phyloP scores from a whole-genome alignment of 2,797 vertebrate genomes.

The Acanthornis magna region DNA sequence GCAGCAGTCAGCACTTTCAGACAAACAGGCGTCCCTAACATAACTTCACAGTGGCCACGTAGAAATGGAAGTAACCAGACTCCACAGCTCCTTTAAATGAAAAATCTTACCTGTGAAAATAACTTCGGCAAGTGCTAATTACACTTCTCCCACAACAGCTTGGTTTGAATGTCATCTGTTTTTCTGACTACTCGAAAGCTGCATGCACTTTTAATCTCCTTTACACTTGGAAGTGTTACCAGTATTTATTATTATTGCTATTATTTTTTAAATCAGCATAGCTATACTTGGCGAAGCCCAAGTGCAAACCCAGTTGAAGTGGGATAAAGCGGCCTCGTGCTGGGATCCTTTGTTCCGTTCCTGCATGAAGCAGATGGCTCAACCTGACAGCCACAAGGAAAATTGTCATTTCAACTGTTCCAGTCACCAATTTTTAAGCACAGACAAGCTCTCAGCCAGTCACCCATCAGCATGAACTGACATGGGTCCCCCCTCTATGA shows the following conservation, averaged over 20 bases:
- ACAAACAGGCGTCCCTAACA: neutral
- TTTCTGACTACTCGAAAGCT: neutral
- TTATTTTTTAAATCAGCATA: neutral
- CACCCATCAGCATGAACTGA: neutral
- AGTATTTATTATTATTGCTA: neutral
- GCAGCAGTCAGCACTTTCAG: neutral
- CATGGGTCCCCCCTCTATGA: neutral
- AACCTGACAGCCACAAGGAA: neutral
- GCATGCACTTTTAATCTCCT: neutral
- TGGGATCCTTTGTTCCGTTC: neutral
- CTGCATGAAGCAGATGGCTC: neutral
- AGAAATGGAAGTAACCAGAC: neutral
- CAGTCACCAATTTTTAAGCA: neutral
- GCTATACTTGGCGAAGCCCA: neutral
- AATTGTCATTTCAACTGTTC: neutral
- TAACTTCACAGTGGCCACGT: neutral
- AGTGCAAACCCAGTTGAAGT: neutral
- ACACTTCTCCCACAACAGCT: neutral
- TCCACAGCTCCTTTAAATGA: neutral
- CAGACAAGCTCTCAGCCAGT: slow-evolving; percentile 19
- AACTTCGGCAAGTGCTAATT: neutral
- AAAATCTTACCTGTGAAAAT: neutral
- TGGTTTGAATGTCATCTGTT: neutral
- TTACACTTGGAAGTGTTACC: neutral
- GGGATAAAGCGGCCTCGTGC: neutral